Evolutionary conservation across 2,113 vertebrate species (phyloP).

Genomic region (Copsychus sechellarum): DNA sequence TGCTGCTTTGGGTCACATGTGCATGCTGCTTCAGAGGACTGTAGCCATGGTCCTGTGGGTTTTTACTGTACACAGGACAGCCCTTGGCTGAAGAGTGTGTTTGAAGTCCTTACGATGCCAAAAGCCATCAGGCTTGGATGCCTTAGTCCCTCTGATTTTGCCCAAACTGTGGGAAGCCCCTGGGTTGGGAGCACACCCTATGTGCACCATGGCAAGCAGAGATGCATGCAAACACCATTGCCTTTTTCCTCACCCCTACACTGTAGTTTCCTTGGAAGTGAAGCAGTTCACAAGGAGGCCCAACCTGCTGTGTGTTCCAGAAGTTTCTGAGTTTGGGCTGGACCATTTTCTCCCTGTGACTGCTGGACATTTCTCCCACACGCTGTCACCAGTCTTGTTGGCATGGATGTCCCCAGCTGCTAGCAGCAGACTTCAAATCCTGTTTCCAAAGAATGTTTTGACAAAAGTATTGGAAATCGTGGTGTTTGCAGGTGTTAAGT

Average conservation of each 20-base stretch:
- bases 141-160: neutral
- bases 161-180: neutral
- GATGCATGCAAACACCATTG: neutral
- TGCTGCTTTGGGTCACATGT: neutral
- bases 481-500: neutral
- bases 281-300: neutral
- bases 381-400: neutral
- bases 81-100: neutral
- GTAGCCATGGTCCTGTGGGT: fast-evolving
- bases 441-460: neutral
- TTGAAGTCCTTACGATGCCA: neutral
- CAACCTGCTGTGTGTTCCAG: neutral
- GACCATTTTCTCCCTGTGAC: neutral
- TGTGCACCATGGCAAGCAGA: neutral
- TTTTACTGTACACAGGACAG: fast-evolving
- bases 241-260: neutral
- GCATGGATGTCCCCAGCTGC: neutral
- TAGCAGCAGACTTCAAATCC: neutral
- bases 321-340: neutral
- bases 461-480: neutral
- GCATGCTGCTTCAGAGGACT: neutral
- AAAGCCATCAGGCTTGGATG: neutral
- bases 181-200: neutral
- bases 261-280: neutral
- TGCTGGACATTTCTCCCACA: neutral